A percentile compares a stretch with the other conserved stretches of the same genome.
These are phyloP conservation scores for Rhopalosiphum nymphaeae DNA, from an alignment of 2,888 invertebrate species.

Conservation along the genomic window DNA sequence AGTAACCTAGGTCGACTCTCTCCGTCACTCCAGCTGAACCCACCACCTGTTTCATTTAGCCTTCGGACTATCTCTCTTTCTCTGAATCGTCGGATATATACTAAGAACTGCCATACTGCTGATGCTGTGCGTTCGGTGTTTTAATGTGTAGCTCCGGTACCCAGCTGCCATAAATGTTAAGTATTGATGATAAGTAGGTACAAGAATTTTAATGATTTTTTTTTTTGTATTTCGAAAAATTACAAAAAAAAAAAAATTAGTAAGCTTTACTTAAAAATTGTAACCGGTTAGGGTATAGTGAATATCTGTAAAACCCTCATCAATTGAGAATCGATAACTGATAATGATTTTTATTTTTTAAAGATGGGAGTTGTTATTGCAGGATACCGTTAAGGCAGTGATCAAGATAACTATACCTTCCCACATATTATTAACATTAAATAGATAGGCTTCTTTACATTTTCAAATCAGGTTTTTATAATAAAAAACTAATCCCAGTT, in stretches of 20 bases:
- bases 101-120: background rate
- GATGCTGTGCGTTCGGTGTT: no score
- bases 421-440: background rate
- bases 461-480: background rate
- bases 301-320: background rate
- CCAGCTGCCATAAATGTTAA: no score
- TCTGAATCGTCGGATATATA: background rate
- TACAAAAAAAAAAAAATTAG: background rate
- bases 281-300: background rate
- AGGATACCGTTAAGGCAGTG: background rate
- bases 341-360: background rate
- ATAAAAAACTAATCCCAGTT: background rate
- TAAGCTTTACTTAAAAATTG: background rate
- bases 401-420: background rate
- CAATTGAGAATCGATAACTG: background rate
- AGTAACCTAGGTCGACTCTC: background rate
- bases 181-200: background rate
- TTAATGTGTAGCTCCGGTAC: no score
- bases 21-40: background rate
- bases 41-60: background rate
- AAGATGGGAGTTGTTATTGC: background rate
- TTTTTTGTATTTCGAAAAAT: background rate
- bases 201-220: background rate
- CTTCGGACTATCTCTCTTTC: background rate
- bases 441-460: background rate